phyloP scores from a whole-genome alignment of 2,797 vertebrate genomes.

The Tiaroga cobitis region DNA sequence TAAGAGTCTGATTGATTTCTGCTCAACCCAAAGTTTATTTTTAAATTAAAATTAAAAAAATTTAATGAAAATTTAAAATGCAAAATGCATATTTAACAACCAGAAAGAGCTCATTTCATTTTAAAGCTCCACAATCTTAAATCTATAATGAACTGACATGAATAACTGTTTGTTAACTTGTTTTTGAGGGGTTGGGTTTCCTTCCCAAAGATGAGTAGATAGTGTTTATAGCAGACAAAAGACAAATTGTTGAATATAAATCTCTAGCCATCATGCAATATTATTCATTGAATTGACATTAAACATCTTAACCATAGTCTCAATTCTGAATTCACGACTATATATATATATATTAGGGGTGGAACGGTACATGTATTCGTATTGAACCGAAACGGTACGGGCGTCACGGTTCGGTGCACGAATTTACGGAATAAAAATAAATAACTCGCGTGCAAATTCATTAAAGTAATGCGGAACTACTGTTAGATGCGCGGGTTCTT shows the following conservation, averaged over 20 bases:
- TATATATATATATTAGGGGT: too few relatives aligned
- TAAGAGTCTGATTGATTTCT: slow-evolving; percentile 8
- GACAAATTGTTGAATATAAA: slow-evolving; percentile 6
- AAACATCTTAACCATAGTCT: not conserved
- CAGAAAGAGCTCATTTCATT: not conserved
- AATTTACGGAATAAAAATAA: too few relatives aligned
- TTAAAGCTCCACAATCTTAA: slow-evolving; percentile 1
- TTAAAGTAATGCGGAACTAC: too few relatives aligned
- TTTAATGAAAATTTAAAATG: too few relatives aligned
- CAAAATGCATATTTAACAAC: slow-evolving; percentile 4
- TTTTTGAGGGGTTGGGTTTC: not conserved
- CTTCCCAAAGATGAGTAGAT: not conserved
- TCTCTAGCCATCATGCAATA: not conserved
- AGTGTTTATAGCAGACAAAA: not conserved
- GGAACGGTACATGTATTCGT: too few relatives aligned
- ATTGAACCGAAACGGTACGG: too few relatives aligned
- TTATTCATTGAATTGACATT: not conserved
- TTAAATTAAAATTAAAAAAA: not conserved
- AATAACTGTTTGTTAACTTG: not conserved
- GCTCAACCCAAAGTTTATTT: not conserved
- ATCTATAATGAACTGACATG: not conserved
- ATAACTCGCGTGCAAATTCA: too few relatives aligned
- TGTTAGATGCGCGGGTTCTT: too few relatives aligned
- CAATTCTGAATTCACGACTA: not conserved
- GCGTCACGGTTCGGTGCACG: too few relatives aligned